Evolutionary conservation across 2,113 vertebrate genomes (phyloP), one percentile per base, ranked within the genome.

Genomic region (Serilophus lunatus): DNA sequence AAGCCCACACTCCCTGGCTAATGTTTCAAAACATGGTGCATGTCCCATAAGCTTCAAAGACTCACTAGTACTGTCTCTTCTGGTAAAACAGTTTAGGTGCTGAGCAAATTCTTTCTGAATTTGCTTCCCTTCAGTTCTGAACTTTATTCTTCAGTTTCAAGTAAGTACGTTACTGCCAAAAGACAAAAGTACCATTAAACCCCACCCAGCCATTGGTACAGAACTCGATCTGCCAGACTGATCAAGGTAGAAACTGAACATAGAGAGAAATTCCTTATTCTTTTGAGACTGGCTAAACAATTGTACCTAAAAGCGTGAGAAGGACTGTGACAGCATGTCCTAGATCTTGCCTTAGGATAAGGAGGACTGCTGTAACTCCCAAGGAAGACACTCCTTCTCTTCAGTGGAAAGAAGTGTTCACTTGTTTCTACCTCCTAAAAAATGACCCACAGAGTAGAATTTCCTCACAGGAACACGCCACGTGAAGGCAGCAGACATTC

Each of bases 311-410:
- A 92, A 92, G 71, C 38, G 1, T 63, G 69, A 76, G 91, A 88
- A 95, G 68, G 53, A 60, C 59, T 82, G 83, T 78, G 64, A 91
- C 83, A 96, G 74, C 69, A 84, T 11, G 31, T 78, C 60, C 92
- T 69, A 72, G 85, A 86, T 94, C 85, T 91, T 88, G 86, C 83
- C 87, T 89, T 42, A n/a, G 88, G 87, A 93, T 94, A 97, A 96
- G 94, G 56, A 88, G 56, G 71, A 71, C 74, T 92, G 83, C 66
- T 91, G 76, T 84, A 80, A 90, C 77, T 86, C 71, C 71, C 88
- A 85, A 0, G 26, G 16, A 75, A 95, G 96, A 92, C 80, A 88
- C 47, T 90, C 72, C 64, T 90, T 93, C 87, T 53, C 77, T 75
- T 88, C 53, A 69, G 40, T 53, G 71, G 81, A 95, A 96, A 97